A percentile compares a stretch with the other conserved stretches of the same genome.
phyloP scores from a whole-genome alignment of 2,797 vertebrate genomes.

The Leuciscus waleckii region DNA sequence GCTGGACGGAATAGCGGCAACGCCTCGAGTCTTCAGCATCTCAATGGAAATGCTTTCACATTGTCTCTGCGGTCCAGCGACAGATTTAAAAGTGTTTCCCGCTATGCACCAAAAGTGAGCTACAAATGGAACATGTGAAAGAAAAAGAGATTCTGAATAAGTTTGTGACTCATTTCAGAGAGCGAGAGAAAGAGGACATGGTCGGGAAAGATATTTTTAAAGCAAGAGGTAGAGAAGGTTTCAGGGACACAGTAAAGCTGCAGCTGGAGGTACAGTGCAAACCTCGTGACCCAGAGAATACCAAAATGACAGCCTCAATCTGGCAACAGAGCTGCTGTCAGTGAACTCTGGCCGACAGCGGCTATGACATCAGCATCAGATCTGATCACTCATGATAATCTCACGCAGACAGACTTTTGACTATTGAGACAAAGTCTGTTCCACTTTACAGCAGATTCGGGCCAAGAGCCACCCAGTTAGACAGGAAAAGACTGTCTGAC shows the following conservation, averaged over 20 bases:
- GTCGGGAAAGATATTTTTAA: background rate
- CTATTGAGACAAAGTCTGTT: background rate
- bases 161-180: conserved; percentile 15
- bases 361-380: conserved; percentile 41
- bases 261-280: background rate
- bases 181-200: background rate
- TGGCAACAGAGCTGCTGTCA: conserved; percentile 27
- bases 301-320: conserved; percentile 12
- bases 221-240: background rate
- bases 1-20: conserved; percentile 24
- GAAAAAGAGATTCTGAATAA: conserved; percentile 1
- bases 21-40: conserved; percentile 25
- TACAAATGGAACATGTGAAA: conserved; percentile 12
- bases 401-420: background rate
- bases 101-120: conserved; percentile 22
- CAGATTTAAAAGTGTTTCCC: background rate
- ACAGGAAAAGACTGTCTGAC: background rate
- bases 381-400: conserved; percentile 31
- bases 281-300: background rate
- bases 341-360: conserved; percentile 24
- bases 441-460: conserved; percentile 1
- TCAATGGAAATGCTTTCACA: conserved; percentile 33
- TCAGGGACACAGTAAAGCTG: conserved; percentile 8
- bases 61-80: conserved; percentile 28
- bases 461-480: background rate